Evolutionary conservation across 2,797 vertebrate genomes (phyloP).

Genomic region (Carcharodon carcharias): DNA sequence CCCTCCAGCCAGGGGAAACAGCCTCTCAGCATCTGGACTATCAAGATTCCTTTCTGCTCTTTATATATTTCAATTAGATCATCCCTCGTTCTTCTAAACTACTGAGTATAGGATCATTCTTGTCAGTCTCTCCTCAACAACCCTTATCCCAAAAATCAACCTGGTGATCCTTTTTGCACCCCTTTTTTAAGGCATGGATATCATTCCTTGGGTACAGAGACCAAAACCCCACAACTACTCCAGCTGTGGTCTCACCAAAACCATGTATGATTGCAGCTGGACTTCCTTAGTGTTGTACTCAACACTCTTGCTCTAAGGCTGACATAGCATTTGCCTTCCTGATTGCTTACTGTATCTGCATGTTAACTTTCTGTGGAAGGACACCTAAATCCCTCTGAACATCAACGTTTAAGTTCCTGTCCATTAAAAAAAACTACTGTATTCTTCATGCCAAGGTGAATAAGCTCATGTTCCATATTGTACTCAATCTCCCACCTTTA

Average conservation of each 20-base stretch:
- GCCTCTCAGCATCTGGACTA: not conserved
- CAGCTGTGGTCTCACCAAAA: not conserved
- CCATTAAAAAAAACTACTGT: no score
- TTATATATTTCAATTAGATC: not conserved
- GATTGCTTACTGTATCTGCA: not conserved
- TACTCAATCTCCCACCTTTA: not conserved
- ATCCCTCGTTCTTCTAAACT: not conserved
- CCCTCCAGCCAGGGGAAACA: not conserved
- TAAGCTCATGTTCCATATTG: not conserved
- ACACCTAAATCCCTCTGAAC: not conserved
- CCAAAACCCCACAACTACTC: no score
- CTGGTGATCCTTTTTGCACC: not conserved
- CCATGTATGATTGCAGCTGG: not conserved
- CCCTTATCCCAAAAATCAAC: no score
- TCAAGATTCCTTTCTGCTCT: not conserved
- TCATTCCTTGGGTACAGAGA: not conserved
- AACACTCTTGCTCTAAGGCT: not conserved
- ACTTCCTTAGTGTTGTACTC: not conserved
- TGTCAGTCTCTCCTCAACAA: not conserved
- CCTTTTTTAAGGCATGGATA: not conserved
- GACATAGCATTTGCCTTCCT: not conserved
- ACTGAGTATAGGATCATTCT: not conserved
- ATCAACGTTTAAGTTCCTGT: no score
- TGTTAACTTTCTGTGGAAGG: not conserved
- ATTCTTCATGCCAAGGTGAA: not conserved